Evolutionary conservation across 2,888 invertebrate species (phyloP).

Genomic region (Tiliacea aurago): DNA sequence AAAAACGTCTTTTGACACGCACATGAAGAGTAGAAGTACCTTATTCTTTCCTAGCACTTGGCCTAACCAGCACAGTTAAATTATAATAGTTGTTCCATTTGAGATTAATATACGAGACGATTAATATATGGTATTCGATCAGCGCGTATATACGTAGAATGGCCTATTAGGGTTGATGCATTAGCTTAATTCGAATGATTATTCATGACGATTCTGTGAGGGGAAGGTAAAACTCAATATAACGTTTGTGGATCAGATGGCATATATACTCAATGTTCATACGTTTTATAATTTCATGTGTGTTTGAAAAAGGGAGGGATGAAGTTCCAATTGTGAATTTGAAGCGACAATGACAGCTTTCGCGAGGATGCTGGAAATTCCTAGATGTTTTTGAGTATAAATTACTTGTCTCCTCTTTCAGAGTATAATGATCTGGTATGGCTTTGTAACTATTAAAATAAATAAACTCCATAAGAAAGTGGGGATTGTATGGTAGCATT

Average conservation of each 20-base stretch:
- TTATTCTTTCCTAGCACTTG: neutral
- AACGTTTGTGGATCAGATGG: slow-evolving; percentile 31
- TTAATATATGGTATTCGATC: slow-evolving; percentile 66
- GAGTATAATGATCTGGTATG: neutral
- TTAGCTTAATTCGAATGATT: slow-evolving; percentile 70
- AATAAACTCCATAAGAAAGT: too few species aligned
- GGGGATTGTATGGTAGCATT: too few species aligned
- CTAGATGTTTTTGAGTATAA: neutral
- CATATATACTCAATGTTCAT: neutral
- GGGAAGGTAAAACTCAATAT: slow-evolving; percentile 47
- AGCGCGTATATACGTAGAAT: slow-evolving; percentile 50
- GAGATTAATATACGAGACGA: slow-evolving; percentile 44
- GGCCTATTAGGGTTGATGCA: slow-evolving; percentile 64
- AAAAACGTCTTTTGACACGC: too few species aligned
- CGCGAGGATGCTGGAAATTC: neutral
- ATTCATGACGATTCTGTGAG: slow-evolving; percentile 65
- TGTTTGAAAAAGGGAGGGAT: slow-evolving; percentile 23
- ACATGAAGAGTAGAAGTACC: too few species aligned
- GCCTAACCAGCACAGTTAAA: neutral
- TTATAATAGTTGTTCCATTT: slow-evolving; percentile 46
- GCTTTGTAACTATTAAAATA: too few species aligned
- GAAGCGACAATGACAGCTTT: neutral
- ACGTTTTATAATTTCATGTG: slow-evolving; percentile 44
- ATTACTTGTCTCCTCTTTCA: neutral
- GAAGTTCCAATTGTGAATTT: slow-evolving; percentile 38